Percentiles rank a stretch among this genome's conserved stretches.
phyloP scores from a whole-genome alignment of 2,797 vertebrate species.

The Remorina albescens region DNA sequence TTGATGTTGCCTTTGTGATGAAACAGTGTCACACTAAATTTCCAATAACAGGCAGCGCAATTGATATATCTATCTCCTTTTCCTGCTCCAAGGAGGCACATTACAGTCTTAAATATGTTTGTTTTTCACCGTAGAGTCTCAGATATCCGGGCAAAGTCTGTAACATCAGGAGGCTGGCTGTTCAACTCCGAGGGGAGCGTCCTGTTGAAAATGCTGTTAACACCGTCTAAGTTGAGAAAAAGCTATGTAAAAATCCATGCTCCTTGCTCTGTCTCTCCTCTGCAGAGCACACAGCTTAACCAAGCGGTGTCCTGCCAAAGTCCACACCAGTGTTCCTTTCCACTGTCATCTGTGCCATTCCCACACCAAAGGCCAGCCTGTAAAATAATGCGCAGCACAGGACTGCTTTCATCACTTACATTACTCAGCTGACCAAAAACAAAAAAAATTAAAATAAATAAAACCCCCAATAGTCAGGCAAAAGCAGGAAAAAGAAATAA shows the following conservation, averaged over 20 bases:
- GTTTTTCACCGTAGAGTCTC: conserved; percentile 37
- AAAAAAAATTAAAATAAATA: conserved; percentile 23
- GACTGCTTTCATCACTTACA: conserved; percentile 85
- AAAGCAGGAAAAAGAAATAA: conserved; percentile 46
- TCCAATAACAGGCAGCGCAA: conserved; percentile 26
- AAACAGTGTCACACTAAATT: conserved; percentile 49
- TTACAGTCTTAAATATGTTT: conserved; percentile 36
- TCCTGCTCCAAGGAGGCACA: conserved; percentile 20
- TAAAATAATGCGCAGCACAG: conserved; percentile 68
- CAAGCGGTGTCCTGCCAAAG: conserved; percentile 89
- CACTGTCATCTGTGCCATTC: conserved; percentile 95
- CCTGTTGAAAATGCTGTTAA: conserved; percentile 69
- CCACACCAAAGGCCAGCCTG: conserved; percentile 89
- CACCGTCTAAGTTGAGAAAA: conserved; percentile 52
- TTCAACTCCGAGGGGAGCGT: conserved; percentile 43
- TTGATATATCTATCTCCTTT: conserved; percentile 38
- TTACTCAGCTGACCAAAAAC: conserved; percentile 45
- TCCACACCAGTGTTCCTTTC: conserved; percentile 91
- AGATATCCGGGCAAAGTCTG: conserved; percentile 43
- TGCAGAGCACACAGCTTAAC: conserved; percentile 74
- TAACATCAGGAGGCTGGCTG: conserved; percentile 48
- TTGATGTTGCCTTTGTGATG: conserved; percentile 46
- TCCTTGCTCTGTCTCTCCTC: conserved; percentile 45
- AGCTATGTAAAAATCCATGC: conserved; percentile 35
- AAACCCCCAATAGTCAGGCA: conserved; percentile 26